These are phyloP conservation scores for Panulirus ornatus DNA, from an alignment of 1,140 invertebrate species.

Conservation along the genomic window DNA sequence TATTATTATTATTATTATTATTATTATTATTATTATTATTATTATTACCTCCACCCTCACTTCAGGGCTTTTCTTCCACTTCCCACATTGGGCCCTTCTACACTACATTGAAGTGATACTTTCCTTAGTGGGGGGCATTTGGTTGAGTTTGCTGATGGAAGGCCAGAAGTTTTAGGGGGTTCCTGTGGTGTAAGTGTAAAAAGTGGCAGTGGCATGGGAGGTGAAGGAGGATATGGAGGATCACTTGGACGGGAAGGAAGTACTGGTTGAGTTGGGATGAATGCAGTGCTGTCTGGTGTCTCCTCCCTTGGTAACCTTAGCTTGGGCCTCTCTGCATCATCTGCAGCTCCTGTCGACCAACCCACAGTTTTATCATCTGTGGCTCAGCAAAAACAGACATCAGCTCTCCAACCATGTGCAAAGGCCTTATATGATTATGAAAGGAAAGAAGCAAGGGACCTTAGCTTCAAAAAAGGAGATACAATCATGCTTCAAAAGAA, in stretches of 20 bases:
- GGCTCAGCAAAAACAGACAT: slow-evolving; percentile 25
- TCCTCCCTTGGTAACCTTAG: slow-evolving; percentile 33
- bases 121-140: too few species aligned
- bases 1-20: too few species aligned
- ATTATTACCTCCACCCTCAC: slow-evolving; percentile 37
- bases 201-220: too few species aligned
- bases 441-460: slow-evolving; percentile 90
- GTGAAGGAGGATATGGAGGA: slow-evolving; percentile 17
- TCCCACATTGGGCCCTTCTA: not conserved
- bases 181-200: too few species aligned
- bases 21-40: too few species aligned
- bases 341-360: not conserved
- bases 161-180: too few species aligned
- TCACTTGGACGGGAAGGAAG: slow-evolving; percentile 28
- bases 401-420: slow-evolving; percentile 85
- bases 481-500: slow-evolving; percentile 88
- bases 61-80: slow-evolving; percentile 8
- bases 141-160: too few species aligned
- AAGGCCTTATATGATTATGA: slow-evolving; percentile 92
- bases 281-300: slow-evolving; percentile 15
- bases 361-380: not conserved
- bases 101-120: not conserved
- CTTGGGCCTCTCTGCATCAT: not conserved
- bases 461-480: slow-evolving; percentile 94
- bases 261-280: not conserved